These are phyloP conservation scores for Platycheirus rosarum DNA, from an alignment of 2,888 invertebrate genomes.

Conservation along the genomic window DNA sequence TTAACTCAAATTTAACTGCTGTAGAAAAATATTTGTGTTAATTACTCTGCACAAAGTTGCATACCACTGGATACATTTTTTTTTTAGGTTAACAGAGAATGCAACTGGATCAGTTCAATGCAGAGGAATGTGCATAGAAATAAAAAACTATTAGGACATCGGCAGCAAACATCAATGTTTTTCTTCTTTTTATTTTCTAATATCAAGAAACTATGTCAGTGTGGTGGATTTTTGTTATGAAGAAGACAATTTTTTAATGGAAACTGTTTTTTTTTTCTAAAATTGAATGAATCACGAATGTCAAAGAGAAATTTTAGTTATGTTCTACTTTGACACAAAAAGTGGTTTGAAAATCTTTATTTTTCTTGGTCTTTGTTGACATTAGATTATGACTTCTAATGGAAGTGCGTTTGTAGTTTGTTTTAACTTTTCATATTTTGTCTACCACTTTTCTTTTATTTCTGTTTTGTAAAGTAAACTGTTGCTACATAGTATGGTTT, in stretches of 20 bases:
- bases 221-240: background rate
- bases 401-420: slow-evolving; percentile 5
- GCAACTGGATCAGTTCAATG: slow-evolving; percentile 69
- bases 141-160: slow-evolving; percentile 54
- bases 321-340: slow-evolving; percentile 33
- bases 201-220: slow-evolving; percentile 44
- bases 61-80: background rate
- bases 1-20: slow-evolving; percentile 48
- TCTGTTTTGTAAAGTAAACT: no score
- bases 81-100: slow-evolving; percentile 45
- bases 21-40: slow-evolving; percentile 62
- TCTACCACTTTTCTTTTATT: no score
- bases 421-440: no score
- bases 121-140: slow-evolving; percentile 53
- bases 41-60: slow-evolving; percentile 47
- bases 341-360: background rate
- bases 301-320: slow-evolving; percentile 24
- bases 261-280: slow-evolving; percentile 11
- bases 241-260: slow-evolving; percentile 24
- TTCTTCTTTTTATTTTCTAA: slow-evolving; percentile 25
- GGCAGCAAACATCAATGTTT: slow-evolving; percentile 40
- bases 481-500: no score
- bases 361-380: slow-evolving; percentile 28
- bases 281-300: slow-evolving; percentile 18
- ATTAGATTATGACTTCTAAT: slow-evolving; percentile 18